These are phyloP conservation scores for Drosophila paranaensis DNA, from an alignment of 2,888 invertebrate genomes.

Conservation along the genomic window DNA sequence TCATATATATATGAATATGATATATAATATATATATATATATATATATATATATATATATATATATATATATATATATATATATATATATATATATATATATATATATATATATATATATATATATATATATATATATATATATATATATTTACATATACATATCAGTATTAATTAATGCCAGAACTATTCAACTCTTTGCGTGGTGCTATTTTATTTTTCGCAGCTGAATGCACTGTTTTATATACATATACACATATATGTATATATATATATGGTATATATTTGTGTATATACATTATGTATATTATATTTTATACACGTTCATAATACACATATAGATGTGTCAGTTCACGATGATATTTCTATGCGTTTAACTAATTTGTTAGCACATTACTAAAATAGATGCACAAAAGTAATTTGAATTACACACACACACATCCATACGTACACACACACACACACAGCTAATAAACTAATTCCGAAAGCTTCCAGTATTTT, in stretches of 20 bases:
- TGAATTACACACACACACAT: neutral
- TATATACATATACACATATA: neutral
- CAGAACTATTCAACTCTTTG: neutral
- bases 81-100: neutral
- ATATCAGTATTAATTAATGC: neutral
- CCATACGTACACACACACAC: neutral
- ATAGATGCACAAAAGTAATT: slow-evolving; percentile 41
- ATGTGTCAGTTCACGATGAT: neutral
- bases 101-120: neutral
- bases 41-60: neutral
- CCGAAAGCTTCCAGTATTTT: slow-evolving; percentile 20
- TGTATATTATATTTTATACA: neutral
- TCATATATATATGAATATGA: neutral
- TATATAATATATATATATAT: too few relatives aligned
- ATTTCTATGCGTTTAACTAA: slow-evolving; percentile 10
- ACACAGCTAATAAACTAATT: neutral
- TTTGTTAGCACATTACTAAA: slow-evolving; percentile 39
- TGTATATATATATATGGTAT: neutral
- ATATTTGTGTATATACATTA: neutral
- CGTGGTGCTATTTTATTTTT: slow-evolving; percentile 1
- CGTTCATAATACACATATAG: neutral
- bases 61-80: neutral
- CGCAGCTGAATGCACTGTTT: neutral
- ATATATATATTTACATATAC: neutral
- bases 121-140: neutral